phyloP scores from a whole-genome alignment of 2,113 vertebrate genomes.

The Daphoenositta chrysoptera region DNA sequence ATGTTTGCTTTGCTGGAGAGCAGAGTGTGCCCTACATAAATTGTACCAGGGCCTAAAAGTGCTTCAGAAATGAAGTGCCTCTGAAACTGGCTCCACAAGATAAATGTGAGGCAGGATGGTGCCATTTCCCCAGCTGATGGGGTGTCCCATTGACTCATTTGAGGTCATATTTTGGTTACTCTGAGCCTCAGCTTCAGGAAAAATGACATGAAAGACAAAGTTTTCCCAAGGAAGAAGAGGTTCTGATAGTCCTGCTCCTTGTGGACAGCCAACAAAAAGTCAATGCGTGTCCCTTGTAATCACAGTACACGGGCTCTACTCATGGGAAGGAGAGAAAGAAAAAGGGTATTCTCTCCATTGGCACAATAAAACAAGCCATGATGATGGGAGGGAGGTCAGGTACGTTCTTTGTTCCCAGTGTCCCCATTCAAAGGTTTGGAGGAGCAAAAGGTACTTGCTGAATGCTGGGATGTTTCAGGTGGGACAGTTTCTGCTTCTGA shows the following conservation, averaged over 20 bases:
- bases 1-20: slow-evolving; percentile 60
- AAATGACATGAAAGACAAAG: background rate
- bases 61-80: slow-evolving; percentile 51
- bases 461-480: background rate
- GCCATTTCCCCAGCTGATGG: background rate
- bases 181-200: background rate
- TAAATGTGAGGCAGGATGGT: background rate
- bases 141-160: background rate
- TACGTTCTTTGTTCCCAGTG: background rate
- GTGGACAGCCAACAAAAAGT: background rate
- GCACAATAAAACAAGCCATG: background rate
- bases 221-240: background rate
- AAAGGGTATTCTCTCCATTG: background rate
- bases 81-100: background rate
- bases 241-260: background rate
- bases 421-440: background rate
- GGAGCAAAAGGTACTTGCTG: background rate
- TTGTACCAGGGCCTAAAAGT: slow-evolving; percentile 22
- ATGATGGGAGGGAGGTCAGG: background rate
- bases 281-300: background rate
- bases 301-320: background rate
- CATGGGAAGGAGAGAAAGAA: background rate
- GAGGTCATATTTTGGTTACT: background rate
- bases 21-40: slow-evolving; percentile 39
- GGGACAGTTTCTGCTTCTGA: background rate